These are phyloP conservation scores for Megalops cyprinoides DNA, from an alignment of 2,797 vertebrate species.

Conservation along the genomic window DNA sequence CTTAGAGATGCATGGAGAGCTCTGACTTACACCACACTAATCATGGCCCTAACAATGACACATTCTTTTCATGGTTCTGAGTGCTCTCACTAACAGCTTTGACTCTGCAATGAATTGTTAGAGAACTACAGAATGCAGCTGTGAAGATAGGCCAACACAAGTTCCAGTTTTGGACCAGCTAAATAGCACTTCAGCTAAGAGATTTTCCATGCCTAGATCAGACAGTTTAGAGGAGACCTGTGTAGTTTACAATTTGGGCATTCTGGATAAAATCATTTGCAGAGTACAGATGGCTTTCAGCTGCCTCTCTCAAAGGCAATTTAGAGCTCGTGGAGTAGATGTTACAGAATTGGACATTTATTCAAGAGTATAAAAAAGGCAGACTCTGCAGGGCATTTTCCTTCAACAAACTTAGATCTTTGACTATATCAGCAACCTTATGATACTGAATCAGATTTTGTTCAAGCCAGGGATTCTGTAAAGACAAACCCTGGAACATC, in stretches of 20 bases:
- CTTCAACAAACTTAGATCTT: background rate
- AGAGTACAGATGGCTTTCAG: background rate
- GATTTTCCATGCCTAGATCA: background rate
- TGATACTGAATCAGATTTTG: background rate
- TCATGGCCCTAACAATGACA: no score
- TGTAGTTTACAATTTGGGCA: background rate
- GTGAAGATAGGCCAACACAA: no score
- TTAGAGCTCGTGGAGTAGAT: no score
- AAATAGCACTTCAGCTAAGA: background rate
- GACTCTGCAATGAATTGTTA: no score
- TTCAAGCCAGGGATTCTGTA: background rate
- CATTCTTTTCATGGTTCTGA: no score
- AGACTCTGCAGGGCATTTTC: background rate
- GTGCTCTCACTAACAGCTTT: no score
- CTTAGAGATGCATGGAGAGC: no score
- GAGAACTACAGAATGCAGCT: no score
- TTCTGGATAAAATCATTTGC: background rate
- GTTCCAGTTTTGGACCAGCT: background rate
- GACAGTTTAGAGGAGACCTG: background rate
- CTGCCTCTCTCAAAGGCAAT: no score
- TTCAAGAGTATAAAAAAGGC: background rate
- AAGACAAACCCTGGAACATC: no score
- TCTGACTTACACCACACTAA: no score
- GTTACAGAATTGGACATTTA: background rate
- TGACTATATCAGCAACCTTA: background rate